Base-by-base conservation (phyloP, 2,888 invertebrate species). In the Rhingia rostrata region DNA sequence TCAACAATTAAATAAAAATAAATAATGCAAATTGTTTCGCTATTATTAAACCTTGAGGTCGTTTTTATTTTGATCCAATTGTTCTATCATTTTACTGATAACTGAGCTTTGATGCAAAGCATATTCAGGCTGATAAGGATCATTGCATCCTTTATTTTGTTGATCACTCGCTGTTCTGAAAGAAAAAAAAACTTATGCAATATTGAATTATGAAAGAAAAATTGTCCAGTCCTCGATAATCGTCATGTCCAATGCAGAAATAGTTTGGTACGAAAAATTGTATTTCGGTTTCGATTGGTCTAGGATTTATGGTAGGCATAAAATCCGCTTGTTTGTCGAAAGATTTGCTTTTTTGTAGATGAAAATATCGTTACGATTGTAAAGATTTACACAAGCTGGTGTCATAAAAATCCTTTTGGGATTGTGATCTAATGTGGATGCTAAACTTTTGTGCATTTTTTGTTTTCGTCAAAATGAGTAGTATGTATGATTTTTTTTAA, bases 111-210 rank as follows among this genome's bases (percentile, higher is more conserved):
- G 33, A 14, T 58, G 39, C 39, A 56, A 56, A 56, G 54, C 56
- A 56, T 49, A 6, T 6, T 45, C 5, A 4, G 30, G 39, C 9
- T 39, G 41, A 30, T 41, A 32, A 6, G 67, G 30, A 12, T 41
- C 2, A 43, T 14, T 37, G 7, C 7, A 4, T n/a, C 66, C 7
- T 41, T 47, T 43, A 14, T 4, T 10, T 4, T 35, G 10, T 5
- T 10, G 10, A 53, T 10, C 10, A 30, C 4, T 14, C 32, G 60
- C 33, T 5, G 12, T 49, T 35, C 72, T 72, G 72, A 61, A 72
- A 72, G 61, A 43, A 72, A 72, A 67, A 56, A 53, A 72, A 61
- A 43, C 37, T 61, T 53, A 12, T n/a, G 56, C 5, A 72, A 72
- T 53, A 72, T 72, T 70, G 41, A 70, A 45, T 66, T 66, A 53